Evolutionary conservation across 1,140 invertebrate genomes (phyloP).

Genomic region (Rhizoglyphus robini): DNA sequence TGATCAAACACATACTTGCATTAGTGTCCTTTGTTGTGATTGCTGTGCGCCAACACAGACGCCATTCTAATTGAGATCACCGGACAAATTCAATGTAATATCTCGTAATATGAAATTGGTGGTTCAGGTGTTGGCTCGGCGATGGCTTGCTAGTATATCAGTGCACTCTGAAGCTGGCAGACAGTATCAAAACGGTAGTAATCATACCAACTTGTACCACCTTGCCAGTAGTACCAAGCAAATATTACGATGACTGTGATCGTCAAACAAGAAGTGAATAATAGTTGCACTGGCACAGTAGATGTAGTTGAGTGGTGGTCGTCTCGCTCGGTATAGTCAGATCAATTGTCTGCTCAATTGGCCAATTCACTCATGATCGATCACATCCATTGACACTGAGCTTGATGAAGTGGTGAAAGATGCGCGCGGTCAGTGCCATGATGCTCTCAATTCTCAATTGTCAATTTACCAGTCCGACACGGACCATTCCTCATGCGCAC

Average conservation of each 20-base stretch:
- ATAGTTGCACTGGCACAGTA: not conserved
- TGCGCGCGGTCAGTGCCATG: not conserved
- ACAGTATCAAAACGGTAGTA: no score
- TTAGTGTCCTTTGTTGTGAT: constrained; percentile 10
- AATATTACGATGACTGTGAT: not conserved
- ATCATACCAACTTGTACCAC: not conserved
- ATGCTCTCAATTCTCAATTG: not conserved
- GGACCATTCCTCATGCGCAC: not conserved
- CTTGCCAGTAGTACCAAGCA: not conserved
- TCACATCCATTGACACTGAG: constrained; percentile 1
- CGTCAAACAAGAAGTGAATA: not conserved
- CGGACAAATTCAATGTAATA: not conserved
- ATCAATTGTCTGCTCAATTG: not conserved
- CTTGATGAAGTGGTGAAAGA: constrained; percentile 14
- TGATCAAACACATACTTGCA: constrained; percentile 2
- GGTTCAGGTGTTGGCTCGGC: not conserved
- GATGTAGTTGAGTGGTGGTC: not conserved
- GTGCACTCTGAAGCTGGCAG: no score
- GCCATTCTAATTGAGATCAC: constrained; percentile 14
- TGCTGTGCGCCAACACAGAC: not conserved
- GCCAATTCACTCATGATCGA: not conserved
- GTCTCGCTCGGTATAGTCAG: not conserved
- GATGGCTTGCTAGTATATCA: no score
- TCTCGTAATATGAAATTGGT: not conserved
- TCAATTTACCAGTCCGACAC: not conserved